Evolutionary conservation across 2,113 vertebrate species (phyloP).

Genomic region (Atherinomorus stipes): DNA sequence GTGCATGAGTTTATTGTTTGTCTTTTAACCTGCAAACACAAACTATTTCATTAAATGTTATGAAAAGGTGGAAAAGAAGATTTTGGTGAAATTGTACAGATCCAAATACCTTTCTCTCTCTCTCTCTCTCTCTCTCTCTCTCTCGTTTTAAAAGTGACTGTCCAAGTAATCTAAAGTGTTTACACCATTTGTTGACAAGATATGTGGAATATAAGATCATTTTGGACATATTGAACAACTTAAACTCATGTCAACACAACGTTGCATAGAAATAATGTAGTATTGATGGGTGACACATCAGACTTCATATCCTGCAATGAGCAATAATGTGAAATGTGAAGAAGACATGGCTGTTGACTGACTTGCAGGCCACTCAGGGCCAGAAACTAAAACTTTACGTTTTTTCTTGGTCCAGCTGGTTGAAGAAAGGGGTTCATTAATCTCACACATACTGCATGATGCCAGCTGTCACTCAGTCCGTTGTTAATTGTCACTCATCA

Average conservation of each 20-base stretch:
- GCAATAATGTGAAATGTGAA: conserved; percentile 1
- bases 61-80: not conserved
- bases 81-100: not conserved
- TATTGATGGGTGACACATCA: conserved; percentile 9
- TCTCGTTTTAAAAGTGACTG: too few species aligned
- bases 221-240: not conserved
- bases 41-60: not conserved
- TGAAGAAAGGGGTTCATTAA: conserved; percentile 66
- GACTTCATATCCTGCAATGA: conserved; percentile 16
- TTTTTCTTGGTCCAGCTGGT: conserved; percentile 52
- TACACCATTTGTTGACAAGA: not conserved
- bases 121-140: too few species aligned
- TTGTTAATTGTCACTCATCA: conserved; percentile 62
- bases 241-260: not conserved
- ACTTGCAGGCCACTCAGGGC: conserved; percentile 17
- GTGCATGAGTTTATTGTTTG: not conserved
- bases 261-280: not conserved
- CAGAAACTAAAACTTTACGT: conserved; percentile 18
- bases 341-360: conserved; percentile 28
- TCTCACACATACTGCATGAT: conserved; percentile 28
- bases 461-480: conserved; percentile 69
- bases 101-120: too few species aligned
- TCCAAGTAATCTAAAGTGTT: too few species aligned
- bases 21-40: not conserved
- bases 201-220: not conserved